These are phyloP conservation scores for Gymnoscopelus microlampas DNA, from an alignment of 2,797 vertebrate species.

Conservation along the genomic window DNA sequence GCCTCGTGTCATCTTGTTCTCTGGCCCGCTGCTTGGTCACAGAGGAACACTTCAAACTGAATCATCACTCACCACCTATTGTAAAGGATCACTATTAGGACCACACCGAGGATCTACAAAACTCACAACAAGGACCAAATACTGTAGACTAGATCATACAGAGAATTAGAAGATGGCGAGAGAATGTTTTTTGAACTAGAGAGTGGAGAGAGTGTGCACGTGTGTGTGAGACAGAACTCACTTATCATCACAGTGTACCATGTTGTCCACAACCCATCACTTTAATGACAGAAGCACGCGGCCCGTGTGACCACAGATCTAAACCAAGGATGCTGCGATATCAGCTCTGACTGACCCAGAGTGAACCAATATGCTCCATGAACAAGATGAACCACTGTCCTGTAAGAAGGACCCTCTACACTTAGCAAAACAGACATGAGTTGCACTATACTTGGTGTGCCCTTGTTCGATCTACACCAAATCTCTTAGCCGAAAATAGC, in stretches of 20 bases:
- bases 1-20: no score
- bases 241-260: neutral
- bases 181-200: neutral
- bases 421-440: no score
- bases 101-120: no score
- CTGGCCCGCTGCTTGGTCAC: no score
- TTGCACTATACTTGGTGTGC: no score
- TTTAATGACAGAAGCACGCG: slow-evolving; percentile 11
- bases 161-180: neutral
- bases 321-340: neutral
- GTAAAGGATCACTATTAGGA: no score
- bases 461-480: no score
- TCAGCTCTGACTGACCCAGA: neutral
- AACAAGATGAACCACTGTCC: neutral
- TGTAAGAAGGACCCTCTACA: neutral
- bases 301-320: slow-evolving; percentile 9
- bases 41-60: no score
- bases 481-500: no score
- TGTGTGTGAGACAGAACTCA: neutral
- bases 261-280: slow-evolving; percentile 1
- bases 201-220: neutral
- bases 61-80: no score
- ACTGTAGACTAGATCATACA: no score
- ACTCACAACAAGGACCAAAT: no score
- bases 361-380: neutral